Percentiles rank a stretch among this genome's conserved stretches.
phyloP scores from a whole-genome alignment of 2,888 invertebrate species.

The Nephrotoma guestfalica region DNA sequence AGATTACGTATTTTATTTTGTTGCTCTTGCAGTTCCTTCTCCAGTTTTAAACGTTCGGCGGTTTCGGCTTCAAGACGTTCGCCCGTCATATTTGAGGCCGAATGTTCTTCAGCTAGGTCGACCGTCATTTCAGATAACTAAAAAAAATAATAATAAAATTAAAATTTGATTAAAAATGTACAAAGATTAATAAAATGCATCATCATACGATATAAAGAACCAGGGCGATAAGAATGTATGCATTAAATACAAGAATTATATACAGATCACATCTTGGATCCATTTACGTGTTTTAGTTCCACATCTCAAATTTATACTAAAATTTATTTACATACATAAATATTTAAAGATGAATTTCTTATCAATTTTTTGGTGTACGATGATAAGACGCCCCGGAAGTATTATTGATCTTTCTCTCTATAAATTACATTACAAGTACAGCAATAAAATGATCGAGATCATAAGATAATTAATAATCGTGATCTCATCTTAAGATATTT shows the following conservation, averaged over 20 bases:
- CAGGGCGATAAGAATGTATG: neutral
- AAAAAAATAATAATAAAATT: slow-evolving; percentile 17
- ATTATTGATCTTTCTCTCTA: neutral
- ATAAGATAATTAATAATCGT: neutral
- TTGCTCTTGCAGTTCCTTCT: slow-evolving; percentile 74
- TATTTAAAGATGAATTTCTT: neutral
- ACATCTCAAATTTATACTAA: neutral
- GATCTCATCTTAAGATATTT: neutral
- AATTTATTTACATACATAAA: neutral
- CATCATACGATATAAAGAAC: neutral
- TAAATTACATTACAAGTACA: too few relatives aligned
- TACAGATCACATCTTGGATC: neutral
- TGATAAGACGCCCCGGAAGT: neutral
- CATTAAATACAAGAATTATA: neutral
- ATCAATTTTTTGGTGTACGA: neutral
- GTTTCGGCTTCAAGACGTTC: slow-evolving; percentile 86
- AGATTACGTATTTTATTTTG: slow-evolving; percentile 59
- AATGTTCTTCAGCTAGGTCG: slow-evolving; percentile 85
- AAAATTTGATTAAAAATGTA: too few relatives aligned
- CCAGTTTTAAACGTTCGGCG: slow-evolving; percentile 64
- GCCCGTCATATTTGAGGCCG: slow-evolving; percentile 72
- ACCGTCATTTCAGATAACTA: slow-evolving; percentile 87
- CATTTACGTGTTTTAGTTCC: neutral
- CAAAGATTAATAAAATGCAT: neutral
- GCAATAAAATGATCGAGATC: too few relatives aligned